Base-by-base conservation (phyloP, 2,113 vertebrate genomes). In the Vanacampus margaritifer region DNA sequence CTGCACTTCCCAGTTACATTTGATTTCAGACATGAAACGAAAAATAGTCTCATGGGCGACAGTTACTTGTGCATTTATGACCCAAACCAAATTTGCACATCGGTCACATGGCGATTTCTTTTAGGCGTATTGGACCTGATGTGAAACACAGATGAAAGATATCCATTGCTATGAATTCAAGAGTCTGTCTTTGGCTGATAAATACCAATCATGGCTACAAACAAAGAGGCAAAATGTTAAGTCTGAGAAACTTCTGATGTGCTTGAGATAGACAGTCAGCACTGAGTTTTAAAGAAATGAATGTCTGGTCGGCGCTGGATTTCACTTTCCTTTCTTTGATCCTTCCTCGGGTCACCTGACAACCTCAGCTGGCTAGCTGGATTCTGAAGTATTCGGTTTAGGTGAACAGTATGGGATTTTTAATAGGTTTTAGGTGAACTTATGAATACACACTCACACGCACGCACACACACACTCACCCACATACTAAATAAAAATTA, bases 201-300 rank as follows among this genome's bases (percentile, higher is more conserved):
- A 84, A 88, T 86, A 84, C 78, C 80, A 86, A 39, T 81, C 83
- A 88, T 88, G 84, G 77, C 83, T 81, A 75, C 74, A 84, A 76
- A 80, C 75, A 84, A 84, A 73, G 58, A 66, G 76, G 79, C 64
- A 83, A 79, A 76, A 65, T 68, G 71, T 86, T 85, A 81, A 89
- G 79, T 79, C 71, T 70, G 69, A 48, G 58, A 54, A 82, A 83
- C 77, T 76, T 72, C 70, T 53, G 61, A 73, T 77, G 79, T 56
- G 61, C 81, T 71, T 58, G 45, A 64, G 36, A 71, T 57, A 69
- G 63, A 21, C 17, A 65, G 68, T 14, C n/a, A 16, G 19, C 7
- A 58, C 23, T 35, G 2, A 32, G 28, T 32, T 53, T 70, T 48
- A 28, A 21, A 45, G n/a, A n/a, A n/a, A n/a, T n/a, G n/a, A n/a